Conservation (phyloP, 2,888 invertebrate species). For the Mystacides longicornis region DNA sequence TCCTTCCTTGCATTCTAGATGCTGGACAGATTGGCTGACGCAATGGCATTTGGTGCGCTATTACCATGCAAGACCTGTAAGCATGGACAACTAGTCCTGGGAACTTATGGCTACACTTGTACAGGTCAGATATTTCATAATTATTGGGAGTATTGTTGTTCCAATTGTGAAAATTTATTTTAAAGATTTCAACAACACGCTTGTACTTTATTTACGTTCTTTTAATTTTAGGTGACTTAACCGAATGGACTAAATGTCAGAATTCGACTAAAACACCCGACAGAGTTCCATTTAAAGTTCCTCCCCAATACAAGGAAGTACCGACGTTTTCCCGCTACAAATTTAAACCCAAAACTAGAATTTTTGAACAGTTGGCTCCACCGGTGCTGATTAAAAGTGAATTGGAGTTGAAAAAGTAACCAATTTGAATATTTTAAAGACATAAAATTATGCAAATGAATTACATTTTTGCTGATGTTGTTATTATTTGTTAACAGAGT, state of each 20-base stretch:
- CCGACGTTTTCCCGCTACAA: conserved; percentile 56
- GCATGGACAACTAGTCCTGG: conserved; percentile 61
- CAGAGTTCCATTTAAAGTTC: conserved; percentile 62
- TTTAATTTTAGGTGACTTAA: conserved; percentile 47
- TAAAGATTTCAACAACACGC: too few species aligned
- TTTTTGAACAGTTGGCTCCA: conserved; percentile 49
- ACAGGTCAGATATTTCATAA: conserved; percentile 44
- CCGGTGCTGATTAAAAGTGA: conserved; percentile 48
- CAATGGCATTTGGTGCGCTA: conserved; percentile 82
- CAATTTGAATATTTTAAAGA: not conserved
- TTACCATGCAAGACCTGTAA: conserved; percentile 72
- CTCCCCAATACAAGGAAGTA: conserved; percentile 50
- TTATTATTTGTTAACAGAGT: conserved; percentile 4
- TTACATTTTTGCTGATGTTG: not conserved
- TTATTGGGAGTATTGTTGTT: not conserved
- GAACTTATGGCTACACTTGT: conserved; percentile 77
- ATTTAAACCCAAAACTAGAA: conserved; percentile 48
- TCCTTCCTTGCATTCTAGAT: too few species aligned
- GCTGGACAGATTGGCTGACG: conserved; percentile 71
- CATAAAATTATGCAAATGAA: not conserved
- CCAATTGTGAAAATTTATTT: not conserved
- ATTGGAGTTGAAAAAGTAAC: conserved; percentile 35
- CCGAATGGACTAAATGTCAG: conserved; percentile 87
- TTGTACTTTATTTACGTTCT: conserved; percentile 10
- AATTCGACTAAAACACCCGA: conserved; percentile 64